These are phyloP conservation scores for Manis crassicaudata DNA, from an alignment of 2,797 vertebrate species.

Conservation along the genomic window DNA sequence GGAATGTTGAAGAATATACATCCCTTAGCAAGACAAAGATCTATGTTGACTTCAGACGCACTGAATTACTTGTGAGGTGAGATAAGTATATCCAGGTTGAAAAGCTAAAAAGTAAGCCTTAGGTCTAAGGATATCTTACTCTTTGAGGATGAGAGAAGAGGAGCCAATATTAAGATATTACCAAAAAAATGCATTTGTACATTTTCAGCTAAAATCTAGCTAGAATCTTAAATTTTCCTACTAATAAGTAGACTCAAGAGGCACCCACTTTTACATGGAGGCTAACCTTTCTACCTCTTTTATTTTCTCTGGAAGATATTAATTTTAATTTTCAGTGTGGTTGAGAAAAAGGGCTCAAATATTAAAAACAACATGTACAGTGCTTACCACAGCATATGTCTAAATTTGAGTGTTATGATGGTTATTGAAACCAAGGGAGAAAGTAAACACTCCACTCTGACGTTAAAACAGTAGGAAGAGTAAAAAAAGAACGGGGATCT, in stretches of 20 bases:
- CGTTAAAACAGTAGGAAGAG: constrained; percentile 38
- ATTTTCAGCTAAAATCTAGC: constrained; percentile 25
- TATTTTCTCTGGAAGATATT: constrained; percentile 32
- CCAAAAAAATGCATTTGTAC: not conserved
- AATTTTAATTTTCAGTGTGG: constrained; percentile 30
- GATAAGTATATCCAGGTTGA: constrained; percentile 19
- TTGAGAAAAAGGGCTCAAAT: constrained; percentile 4
- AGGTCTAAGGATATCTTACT: not conserved
- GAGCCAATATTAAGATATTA: not conserved
- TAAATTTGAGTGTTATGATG: not conserved
- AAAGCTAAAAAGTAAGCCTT: constrained; percentile 24
- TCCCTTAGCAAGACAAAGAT: not conserved
- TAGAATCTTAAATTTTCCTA: constrained; percentile 16
- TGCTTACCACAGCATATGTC: not conserved
- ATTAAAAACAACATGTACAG: not conserved
- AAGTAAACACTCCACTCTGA: constrained; percentile 22
- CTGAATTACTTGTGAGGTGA: constrained; percentile 21
- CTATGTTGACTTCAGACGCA: constrained; percentile 27
- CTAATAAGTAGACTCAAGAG: constrained; percentile 31
- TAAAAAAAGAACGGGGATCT: not conserved
- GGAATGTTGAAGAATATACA: not conserved
- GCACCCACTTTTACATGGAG: not conserved
- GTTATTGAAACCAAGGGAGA: constrained; percentile 29
- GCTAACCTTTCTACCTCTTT: constrained; percentile 39
- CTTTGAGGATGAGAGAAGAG: not conserved